Evolutionary conservation across 2,888 invertebrate genomes (phyloP), one percentile per base, ranked within the genome.

Genomic region (Melikaiella ostensackeni): DNA sequence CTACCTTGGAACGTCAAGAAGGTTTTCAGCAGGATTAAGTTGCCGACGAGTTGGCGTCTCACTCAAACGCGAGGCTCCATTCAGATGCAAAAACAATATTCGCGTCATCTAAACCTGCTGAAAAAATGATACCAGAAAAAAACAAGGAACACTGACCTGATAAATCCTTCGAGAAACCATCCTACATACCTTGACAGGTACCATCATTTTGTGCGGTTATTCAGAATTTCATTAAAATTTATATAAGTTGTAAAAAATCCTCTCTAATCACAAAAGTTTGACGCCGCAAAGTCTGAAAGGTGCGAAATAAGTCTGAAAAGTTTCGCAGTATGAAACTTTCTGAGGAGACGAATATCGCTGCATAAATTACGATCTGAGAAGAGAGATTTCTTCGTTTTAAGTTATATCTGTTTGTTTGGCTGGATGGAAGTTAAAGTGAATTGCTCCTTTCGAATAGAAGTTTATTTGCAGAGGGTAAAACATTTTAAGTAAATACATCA

Each of bases 1-100:
- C n/a, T n/a, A n/a, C n/a, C n/a, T n/a, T n/a, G n/a, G n/a, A n/a
- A n/a, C n/a, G n/a, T 66, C 27, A 27, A 46, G 42, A 46, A 27
- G 27, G 46, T 46, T 66, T 46, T 46, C 19, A 46, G 24, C 46
- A 66, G 42, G 42, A 66, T 33, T 50, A 50, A 70, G n/a, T 70
- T 27, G 46, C 16, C n/a, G 46, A 13, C 27, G 27, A 50, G 50
- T 30, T 70, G 50, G 30, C 70, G 70, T 30, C 50, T 70, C 33
- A 33, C 33, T 50, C 13, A 55, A 70, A 30, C 30, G 50, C 24
- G 8, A 70, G 11, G 8, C 50, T 70, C 27, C 13, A 70, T 50
- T 70, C 30, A 70, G n/a, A 70, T 30, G 70, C 50, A 70, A 55
- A 50, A 70, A 70, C 70, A 33, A 70, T 50, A 55, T 70, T 70